A percentile compares a stretch with the other conserved stretches of the same genome.
These are phyloP conservation scores for Sakesphorus luctuosus DNA, from an alignment of 2,113 vertebrate species.

Conservation along the genomic window DNA sequence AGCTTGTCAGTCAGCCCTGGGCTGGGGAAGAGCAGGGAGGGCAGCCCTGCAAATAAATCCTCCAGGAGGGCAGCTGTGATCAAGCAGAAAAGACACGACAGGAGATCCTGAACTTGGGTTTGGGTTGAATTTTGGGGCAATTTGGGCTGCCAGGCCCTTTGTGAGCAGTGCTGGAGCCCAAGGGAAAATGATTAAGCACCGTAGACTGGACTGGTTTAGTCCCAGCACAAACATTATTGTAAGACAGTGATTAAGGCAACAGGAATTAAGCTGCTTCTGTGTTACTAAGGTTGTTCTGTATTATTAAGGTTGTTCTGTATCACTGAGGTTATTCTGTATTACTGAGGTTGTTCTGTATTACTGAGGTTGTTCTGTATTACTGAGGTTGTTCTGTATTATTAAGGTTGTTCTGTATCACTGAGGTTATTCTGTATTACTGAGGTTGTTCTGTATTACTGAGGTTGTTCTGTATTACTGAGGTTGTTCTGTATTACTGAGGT, in stretches of 20 bases:
- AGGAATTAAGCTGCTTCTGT: conserved; percentile 5
- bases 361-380: background rate
- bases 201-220: background rate
- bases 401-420: background rate
- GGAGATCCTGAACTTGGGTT: background rate
- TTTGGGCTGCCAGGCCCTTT: background rate
- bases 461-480: background rate
- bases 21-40: background rate
- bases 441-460: background rate
- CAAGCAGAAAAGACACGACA: background rate
- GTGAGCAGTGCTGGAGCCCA: background rate
- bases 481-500: background rate
- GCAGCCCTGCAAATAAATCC: background rate
- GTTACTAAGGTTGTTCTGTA: background rate
- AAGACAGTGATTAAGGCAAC: background rate
- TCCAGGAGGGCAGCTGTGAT: background rate
- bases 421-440: too few species aligned
- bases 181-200: background rate
- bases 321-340: too few species aligned
- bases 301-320: background rate
- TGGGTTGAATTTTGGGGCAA: background rate
- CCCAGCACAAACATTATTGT: background rate
- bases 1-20: background rate
- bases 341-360: background rate
- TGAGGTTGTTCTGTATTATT: background rate